These are phyloP conservation scores for Ariopsis seemanni DNA, from an alignment of 2,113 vertebrate species.

Conservation along the genomic window DNA sequence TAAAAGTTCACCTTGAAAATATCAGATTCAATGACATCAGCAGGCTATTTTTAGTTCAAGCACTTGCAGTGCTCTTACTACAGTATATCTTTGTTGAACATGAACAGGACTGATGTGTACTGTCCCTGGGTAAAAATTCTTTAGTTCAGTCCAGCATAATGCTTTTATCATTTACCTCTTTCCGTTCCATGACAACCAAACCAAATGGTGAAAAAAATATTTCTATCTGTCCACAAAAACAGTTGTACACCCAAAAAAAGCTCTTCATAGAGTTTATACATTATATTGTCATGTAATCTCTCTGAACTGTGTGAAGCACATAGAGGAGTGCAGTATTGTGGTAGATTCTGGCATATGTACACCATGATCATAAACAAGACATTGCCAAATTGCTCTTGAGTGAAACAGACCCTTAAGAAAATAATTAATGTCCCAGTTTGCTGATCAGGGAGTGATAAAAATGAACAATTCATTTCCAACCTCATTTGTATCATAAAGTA, in stretches of 20 bases:
- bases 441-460: constrained; percentile 5
- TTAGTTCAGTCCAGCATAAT: not conserved
- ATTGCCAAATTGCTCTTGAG: not conserved
- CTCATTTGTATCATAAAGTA: constrained; percentile 21
- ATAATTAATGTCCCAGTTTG: constrained; percentile 15
- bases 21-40: constrained; percentile 7
- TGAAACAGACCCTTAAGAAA: not conserved
- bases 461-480: not conserved
- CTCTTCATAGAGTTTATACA: not conserved
- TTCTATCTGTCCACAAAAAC: not conserved
- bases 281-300: not conserved
- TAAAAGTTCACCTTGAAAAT: constrained; percentile 30
- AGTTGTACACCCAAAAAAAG: not conserved
- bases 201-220: not conserved
- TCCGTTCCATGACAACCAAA: not conserved
- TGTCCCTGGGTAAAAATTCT: not conserved
- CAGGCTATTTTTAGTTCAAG: constrained; percentile 18
- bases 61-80: not conserved
- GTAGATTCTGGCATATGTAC: too few relatives aligned
- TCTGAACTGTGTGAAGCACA: not conserved
- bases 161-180: not conserved
- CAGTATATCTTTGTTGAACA: not conserved
- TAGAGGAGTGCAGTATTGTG: too few relatives aligned
- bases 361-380: too few relatives aligned
- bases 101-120: not conserved